Conservation (phyloP, 1,140 invertebrate species). For the Andricus grossulariae region DNA sequence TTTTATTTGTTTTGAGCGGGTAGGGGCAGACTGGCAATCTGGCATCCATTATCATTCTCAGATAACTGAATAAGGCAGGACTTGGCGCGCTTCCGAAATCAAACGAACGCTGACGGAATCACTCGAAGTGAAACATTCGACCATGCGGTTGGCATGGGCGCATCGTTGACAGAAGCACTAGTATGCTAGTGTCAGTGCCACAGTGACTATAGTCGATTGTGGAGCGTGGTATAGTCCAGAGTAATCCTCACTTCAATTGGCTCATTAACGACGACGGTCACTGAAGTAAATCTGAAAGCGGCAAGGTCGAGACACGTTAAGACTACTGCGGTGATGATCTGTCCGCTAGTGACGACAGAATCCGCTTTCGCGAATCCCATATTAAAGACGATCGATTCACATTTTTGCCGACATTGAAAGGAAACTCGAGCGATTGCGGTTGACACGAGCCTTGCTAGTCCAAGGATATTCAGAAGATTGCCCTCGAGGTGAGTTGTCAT, state of each 20-base stretch:
- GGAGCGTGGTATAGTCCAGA: slow-evolving; percentile 32
- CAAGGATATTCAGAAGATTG: slow-evolving; percentile 22
- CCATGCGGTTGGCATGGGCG: slow-evolving; percentile 52
- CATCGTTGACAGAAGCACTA: slow-evolving; percentile 54
- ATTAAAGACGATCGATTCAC: slow-evolving; percentile 23
- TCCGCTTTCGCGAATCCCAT: slow-evolving; percentile 41
- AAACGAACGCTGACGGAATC: slow-evolving; percentile 39
- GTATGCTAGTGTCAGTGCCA: slow-evolving; percentile 68
- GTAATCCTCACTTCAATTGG: neutral
- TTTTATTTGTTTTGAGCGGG: too few relatives aligned
- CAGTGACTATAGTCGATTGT: slow-evolving; percentile 58
- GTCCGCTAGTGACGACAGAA: slow-evolving; percentile 36
- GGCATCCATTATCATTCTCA: neutral
- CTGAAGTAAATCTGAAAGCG: slow-evolving; percentile 40
- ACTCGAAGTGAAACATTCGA: slow-evolving; percentile 41
- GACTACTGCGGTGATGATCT: slow-evolving; percentile 12
- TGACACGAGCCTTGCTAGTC: slow-evolving; percentile 23
- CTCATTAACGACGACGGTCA: slow-evolving; percentile 36
- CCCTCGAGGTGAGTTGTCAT: slow-evolving; percentile 52
- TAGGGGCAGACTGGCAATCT: neutral
- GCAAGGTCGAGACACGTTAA: slow-evolving; percentile 46
- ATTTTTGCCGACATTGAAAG: slow-evolving; percentile 39
- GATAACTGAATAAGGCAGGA: neutral
- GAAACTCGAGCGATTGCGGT: slow-evolving; percentile 44
- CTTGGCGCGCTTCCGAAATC: slow-evolving; percentile 27